Evolutionary conservation across 2,113 vertebrate species (phyloP).

Genomic region (Cryptomyrus ogoouensis): DNA sequence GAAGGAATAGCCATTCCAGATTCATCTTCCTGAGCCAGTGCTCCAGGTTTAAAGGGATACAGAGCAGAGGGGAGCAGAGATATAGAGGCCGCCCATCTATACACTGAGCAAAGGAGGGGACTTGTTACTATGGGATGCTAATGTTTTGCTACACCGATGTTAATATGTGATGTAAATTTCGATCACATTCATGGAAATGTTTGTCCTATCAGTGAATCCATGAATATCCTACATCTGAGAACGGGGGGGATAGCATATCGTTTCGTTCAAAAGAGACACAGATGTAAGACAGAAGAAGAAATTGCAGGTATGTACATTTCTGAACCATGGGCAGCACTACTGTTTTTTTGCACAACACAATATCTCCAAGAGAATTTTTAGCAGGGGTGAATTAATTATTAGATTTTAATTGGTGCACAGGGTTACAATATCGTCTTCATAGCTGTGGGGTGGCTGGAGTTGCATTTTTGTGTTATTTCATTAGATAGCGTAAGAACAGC

Average conservation of each 20-base stretch:
- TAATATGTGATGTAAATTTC: constrained; percentile 52
- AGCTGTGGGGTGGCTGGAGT: constrained; percentile 1
- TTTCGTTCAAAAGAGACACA: background rate
- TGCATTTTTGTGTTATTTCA: constrained; percentile 24
- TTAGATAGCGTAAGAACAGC: constrained; percentile 29
- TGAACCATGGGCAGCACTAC: background rate
- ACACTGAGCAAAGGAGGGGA: background rate
- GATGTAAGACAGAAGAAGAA: background rate
- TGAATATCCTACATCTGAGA: constrained; percentile 48
- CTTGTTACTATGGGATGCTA: background rate
- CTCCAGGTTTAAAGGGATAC: background rate
- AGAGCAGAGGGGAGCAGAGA: background rate
- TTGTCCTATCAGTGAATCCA: constrained; percentile 54
- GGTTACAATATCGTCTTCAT: background rate
- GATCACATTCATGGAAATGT: constrained; percentile 56
- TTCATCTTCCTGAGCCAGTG: background rate
- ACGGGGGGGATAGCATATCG: background rate
- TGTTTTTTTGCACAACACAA: background rate
- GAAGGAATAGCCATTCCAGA: background rate
- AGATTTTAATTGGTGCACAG: constrained; percentile 6
- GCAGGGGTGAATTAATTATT: background rate
- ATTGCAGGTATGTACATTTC: background rate
- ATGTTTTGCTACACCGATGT: background rate
- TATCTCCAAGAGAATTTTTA: background rate
- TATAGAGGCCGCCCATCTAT: background rate